phyloP scores from a whole-genome alignment of 2,888 invertebrate species.

The Noctua comes region DNA sequence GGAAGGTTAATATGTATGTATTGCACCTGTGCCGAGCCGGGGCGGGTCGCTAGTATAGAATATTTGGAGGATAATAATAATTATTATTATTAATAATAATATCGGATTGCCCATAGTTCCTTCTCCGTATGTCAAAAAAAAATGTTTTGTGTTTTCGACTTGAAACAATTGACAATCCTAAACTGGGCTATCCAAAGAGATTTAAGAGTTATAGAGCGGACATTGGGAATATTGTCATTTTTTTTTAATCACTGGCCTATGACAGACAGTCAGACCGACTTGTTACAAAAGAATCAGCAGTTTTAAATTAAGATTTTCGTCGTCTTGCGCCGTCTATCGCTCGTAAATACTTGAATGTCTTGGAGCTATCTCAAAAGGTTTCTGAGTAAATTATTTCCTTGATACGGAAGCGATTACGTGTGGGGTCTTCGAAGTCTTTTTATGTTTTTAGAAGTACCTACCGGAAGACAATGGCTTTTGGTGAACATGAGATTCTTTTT shows the following conservation, averaged over 20 bases:
- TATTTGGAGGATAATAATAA: background rate
- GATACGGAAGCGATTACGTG: conserved; percentile 31
- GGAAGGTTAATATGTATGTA: too few relatives aligned
- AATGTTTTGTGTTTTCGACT: background rate
- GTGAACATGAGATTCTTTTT: background rate
- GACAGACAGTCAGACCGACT: too few relatives aligned
- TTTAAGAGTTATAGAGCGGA: background rate
- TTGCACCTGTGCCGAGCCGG: too few relatives aligned
- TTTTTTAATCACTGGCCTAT: background rate
- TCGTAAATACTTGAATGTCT: too few relatives aligned
- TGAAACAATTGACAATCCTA: background rate
- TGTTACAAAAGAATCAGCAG: too few relatives aligned
- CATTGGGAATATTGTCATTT: background rate
- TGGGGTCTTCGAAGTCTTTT: conserved; percentile 5
- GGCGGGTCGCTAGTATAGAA: too few relatives aligned
- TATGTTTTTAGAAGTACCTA: background rate
- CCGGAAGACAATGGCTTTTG: background rate
- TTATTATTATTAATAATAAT: background rate
- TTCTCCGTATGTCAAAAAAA: too few relatives aligned
- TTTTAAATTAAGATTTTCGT: too few relatives aligned
- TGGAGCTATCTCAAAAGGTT: conserved; percentile 6
- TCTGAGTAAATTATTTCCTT: conserved; percentile 37
- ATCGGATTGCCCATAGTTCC: background rate
- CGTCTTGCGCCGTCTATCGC: too few relatives aligned
- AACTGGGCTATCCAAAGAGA: background rate